phyloP scores from a whole-genome alignment of 2,797 vertebrate species.

The Coilia nasus region DNA sequence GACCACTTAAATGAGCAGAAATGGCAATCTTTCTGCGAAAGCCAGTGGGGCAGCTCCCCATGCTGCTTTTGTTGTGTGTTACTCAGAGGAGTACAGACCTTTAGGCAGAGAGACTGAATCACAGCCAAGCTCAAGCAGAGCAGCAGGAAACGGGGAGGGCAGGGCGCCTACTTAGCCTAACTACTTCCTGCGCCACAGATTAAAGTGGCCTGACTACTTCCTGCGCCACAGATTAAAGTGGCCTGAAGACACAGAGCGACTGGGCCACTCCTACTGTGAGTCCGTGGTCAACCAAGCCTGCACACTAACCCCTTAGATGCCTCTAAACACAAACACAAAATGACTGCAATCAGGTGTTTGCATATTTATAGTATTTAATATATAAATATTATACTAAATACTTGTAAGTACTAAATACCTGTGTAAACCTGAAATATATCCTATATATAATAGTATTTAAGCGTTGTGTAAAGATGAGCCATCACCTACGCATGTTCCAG shows the following conservation, averaged over 20 bases:
- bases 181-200: conserved; percentile 86
- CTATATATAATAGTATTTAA: not conserved
- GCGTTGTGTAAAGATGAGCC: not conserved
- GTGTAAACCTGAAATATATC: too few relatives aligned
- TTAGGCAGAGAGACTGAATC: conserved; percentile 60
- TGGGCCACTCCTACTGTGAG: not conserved
- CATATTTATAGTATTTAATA: too few relatives aligned
- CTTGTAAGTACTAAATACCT: too few relatives aligned
- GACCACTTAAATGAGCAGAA: not conserved
- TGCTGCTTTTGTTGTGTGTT: conserved; percentile 10
- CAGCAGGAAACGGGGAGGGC: conserved; percentile 86
- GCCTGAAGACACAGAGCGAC: conserved; percentile 30
- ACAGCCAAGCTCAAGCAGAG: conserved; percentile 66
- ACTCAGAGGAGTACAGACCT: conserved; percentile 33
- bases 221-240: conserved; percentile 77
- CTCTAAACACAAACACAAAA: too few relatives aligned
- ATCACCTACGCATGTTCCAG: not conserved
- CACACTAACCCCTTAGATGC: too few relatives aligned
- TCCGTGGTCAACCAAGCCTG: not conserved
- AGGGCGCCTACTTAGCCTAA: conserved; percentile 82
- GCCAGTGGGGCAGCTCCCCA: not conserved
- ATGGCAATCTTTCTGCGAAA: not conserved
- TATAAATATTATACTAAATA: too few relatives aligned
- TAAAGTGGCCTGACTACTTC: conserved; percentile 62
- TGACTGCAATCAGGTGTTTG: too few relatives aligned